Percentiles rank a stretch among this genome's conserved stretches.
phyloP scores from a whole-genome alignment of 1,140 invertebrate species.

The Marisa cornuarietis region DNA sequence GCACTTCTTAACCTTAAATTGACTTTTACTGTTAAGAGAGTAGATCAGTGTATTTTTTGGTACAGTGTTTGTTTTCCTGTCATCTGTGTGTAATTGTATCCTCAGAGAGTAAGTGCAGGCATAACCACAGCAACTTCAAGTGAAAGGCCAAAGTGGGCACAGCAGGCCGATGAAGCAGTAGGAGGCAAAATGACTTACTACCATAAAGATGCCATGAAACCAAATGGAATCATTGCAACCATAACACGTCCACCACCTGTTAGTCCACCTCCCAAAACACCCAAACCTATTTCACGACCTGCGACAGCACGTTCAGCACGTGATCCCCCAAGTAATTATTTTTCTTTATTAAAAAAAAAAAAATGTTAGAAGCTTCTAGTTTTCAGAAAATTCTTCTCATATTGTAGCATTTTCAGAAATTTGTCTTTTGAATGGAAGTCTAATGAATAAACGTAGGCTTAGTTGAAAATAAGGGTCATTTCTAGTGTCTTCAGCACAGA shows the following conservation, averaged over 20 bases:
- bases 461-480: too few species aligned
- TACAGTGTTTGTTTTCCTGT: neutral
- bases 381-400: too few species aligned
- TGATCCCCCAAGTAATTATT: conserved; percentile 54
- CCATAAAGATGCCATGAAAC: conserved; percentile 23
- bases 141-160: conserved; percentile 34
- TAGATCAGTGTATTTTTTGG: neutral
- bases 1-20: too few species aligned
- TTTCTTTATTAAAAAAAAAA: neutral
- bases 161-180: conserved; percentile 4
- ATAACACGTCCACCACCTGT: conserved; percentile 28
- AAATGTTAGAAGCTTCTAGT: too few species aligned
- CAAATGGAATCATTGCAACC: conserved; percentile 24
- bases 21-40: too few species aligned
- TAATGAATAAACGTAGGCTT: too few species aligned
- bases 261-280: conserved; percentile 30
- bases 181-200: neutral
- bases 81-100: neutral
- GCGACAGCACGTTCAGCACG: conserved; percentile 46
- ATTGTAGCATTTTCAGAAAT: too few species aligned
- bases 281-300: conserved; percentile 22
- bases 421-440: too few species aligned
- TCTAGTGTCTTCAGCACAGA: too few species aligned
- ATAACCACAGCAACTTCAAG: conserved; percentile 12
- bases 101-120: conserved; percentile 24